phyloP scores from a whole-genome alignment of 2,888 invertebrate genomes.

The Eulithis prunata region DNA sequence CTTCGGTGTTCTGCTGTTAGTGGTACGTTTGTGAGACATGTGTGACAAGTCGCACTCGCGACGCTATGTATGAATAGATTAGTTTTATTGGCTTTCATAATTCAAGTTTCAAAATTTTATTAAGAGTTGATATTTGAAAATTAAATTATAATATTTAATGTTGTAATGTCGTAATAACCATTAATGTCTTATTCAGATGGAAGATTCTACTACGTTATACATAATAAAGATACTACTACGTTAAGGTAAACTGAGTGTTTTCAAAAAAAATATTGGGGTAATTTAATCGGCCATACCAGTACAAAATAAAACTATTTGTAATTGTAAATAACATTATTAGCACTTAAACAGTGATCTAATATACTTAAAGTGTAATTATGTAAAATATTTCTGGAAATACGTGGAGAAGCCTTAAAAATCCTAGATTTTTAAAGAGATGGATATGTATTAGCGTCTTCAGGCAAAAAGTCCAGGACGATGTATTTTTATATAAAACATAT shows the following conservation, averaged over 20 bases:
- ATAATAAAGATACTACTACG: conserved; percentile 49
- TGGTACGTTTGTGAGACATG: conserved; percentile 46
- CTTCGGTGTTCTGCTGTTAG: conserved; percentile 47
- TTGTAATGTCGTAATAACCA: conserved; percentile 36
- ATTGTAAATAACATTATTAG: conserved; percentile 74
- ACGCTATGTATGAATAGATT: conserved; percentile 35
- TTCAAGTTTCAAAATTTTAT: conserved; percentile 67
- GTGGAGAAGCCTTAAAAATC: conserved; percentile 83
- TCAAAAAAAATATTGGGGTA: conserved; percentile 57
- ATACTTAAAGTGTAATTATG: conserved; percentile 79
- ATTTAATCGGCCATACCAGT: conserved; percentile 79
- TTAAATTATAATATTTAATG: conserved; percentile 60
- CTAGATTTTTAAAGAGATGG: conserved; percentile 81
- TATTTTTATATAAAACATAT: conserved; percentile 84
- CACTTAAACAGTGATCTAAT: conserved; percentile 73
- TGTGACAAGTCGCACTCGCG: conserved; percentile 35
- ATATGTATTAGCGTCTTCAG: conserved; percentile 75
- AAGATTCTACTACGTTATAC: conserved; percentile 52
- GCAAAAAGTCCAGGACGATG: conserved; percentile 73
- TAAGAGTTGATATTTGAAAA: conserved; percentile 66
- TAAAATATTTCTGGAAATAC: conserved; percentile 77
- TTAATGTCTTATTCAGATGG: conserved; percentile 35
- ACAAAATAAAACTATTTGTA: conserved; percentile 68
- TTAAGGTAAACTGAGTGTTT: conserved; percentile 67
- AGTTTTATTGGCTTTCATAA: conserved; percentile 54